Percentiles rank a stretch among this genome's conserved stretches.
phyloP scores from a whole-genome alignment of 2,888 invertebrate genomes.

The Embidobia sp. region DNA sequence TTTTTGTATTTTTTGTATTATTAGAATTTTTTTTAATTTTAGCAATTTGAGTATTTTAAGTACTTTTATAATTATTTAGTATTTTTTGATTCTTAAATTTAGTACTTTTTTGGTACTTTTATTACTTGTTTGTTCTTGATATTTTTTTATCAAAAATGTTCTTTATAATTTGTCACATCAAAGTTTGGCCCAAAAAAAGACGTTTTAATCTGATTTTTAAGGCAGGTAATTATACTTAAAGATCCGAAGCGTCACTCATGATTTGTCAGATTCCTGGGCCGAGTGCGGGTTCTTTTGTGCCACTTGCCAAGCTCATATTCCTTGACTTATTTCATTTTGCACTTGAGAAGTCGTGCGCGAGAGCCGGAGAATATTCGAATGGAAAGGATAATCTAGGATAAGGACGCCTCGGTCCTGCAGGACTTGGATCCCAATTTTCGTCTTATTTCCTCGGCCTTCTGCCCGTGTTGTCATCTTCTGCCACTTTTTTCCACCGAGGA shows the following conservation, averaged over 20 bases:
- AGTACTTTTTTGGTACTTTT: too few species aligned
- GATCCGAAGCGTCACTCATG: conserved; percentile 7
- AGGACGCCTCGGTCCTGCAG: conserved; percentile 65
- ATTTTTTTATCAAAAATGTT: too few species aligned
- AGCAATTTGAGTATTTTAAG: too few species aligned
- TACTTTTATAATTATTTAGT: too few species aligned
- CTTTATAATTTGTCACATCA: too few species aligned
- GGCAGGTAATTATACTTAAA: conserved; percentile 10
- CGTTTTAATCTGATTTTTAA: too few species aligned
- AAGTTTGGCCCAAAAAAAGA: too few species aligned
- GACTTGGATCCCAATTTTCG: conserved; percentile 56
- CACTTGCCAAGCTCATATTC: conserved; percentile 43
- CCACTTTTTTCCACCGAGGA: not conserved
- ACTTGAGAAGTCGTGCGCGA: conserved; percentile 37
- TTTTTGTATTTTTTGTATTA: too few species aligned
- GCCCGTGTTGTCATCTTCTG: not conserved
- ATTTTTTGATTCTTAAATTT: too few species aligned
- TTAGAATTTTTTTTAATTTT: too few species aligned
- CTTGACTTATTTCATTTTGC: conserved; percentile 53
- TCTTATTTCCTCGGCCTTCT: conserved; percentile 33
- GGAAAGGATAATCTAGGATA: conserved; percentile 67
- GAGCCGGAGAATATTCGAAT: conserved; percentile 60
- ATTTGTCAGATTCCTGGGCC: not conserved
- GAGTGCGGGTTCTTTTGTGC: conserved; percentile 5
- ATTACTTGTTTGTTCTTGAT: too few species aligned